Evolutionary conservation across 92 coral and sea anemone genomes (phyloP), one percentile per base, ranked within the genome.

Genomic region (Porites rus): DNA sequence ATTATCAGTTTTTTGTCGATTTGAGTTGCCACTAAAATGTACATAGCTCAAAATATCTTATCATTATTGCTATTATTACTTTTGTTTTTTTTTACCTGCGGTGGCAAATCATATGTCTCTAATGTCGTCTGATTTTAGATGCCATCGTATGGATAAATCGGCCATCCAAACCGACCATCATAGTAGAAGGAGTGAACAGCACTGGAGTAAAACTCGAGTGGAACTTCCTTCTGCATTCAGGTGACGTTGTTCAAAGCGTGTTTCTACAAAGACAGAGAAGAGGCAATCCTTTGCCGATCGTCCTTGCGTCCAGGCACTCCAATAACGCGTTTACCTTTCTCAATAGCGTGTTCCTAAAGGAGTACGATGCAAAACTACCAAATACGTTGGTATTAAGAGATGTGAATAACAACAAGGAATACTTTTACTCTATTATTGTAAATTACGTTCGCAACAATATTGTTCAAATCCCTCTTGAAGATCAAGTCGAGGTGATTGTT

Each of bases 121-220:
- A 56, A 56, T 21, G 16, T 54, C 21, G 16, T 74, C 62, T 21
- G 65, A 56, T 75, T 75, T 54, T 43, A 75, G 79, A 53, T 16
- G 3, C 79, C 14, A 63, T 75, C 50, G 25, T 63, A 1, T 46
- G 60, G 10, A 83, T 25, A 10, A 56, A 62, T 19, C 24, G 21
- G 19, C 85, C 85, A 1, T 8, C 1, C 59, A 67, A 80, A 12
- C 76, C 85, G 21, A 80, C 75, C 51, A 38, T 51, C 25, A n/a
- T 66, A 8, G 51, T 80, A 7, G 76, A 80, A 51, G 76, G 76
- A 80, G 64, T 52, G 65, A 80, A 80, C 65, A 67, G 62, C 25
- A 51, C 19, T 21, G 25, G 54, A 10, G 85, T 80, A 6, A 6
- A 1, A 2, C 76, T 80, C 3, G 17, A 20, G 18, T 80, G 85